phyloP scores from a whole-genome alignment of 2,113 vertebrate species.

The Sturnira hondurensis region DNA sequence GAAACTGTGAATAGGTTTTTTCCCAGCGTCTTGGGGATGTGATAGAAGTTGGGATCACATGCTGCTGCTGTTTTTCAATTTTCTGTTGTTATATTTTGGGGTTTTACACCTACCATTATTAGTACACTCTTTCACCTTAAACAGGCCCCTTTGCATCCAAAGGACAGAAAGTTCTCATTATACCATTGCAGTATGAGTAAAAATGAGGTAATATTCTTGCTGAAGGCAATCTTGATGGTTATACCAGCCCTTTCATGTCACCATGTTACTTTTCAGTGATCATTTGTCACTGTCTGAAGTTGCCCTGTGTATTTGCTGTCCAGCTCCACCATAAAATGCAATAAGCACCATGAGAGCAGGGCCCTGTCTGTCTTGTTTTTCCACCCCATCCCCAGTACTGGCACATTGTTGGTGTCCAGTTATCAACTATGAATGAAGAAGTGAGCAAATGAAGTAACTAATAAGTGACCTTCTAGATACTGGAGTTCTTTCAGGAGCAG shows the following conservation, averaged over 20 bases:
- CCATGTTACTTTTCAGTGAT: neutral
- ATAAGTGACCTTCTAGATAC: neutral
- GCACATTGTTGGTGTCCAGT: accelerated
- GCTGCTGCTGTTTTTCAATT: neutral
- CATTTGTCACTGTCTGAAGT: neutral
- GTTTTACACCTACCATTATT: neutral
- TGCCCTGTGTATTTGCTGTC: neutral
- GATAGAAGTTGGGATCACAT: neutral
- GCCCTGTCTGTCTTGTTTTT: too few relatives aligned
- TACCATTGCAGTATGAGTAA: neutral
- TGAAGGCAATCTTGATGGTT: neutral
- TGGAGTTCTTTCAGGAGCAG: neutral
- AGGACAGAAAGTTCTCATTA: neutral
- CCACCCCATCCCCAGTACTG: too few relatives aligned
- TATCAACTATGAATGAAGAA: neutral
- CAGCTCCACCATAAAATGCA: neutral
- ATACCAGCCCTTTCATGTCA: neutral
- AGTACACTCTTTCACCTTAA: neutral
- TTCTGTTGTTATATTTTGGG: neutral
- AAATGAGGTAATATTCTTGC: neutral
- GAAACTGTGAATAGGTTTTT: constrained; percentile 37
- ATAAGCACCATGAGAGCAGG: accelerated
- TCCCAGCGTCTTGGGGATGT: neutral
- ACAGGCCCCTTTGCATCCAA: neutral
- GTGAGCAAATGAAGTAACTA: neutral